Evolutionary conservation across 2,888 invertebrate species (phyloP).

Genomic region (Caenorhabditis sp.): DNA sequence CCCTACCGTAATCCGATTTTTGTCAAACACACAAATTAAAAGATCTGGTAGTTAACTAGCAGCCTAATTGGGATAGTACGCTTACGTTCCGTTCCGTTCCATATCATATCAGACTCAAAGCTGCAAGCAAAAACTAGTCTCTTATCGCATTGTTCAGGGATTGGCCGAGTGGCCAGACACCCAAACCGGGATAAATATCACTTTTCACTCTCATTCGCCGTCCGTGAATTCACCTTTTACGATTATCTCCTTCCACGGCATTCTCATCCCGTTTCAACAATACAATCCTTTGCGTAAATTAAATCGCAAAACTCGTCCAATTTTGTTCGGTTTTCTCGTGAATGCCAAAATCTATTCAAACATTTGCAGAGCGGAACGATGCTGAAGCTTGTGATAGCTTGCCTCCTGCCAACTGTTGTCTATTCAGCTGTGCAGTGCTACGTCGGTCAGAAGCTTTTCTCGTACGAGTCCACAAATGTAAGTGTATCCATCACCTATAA

Average conservation of each 20-base stretch:
- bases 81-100: constrained; percentile 23
- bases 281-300: constrained; percentile 11
- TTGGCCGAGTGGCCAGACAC: constrained; percentile 36
- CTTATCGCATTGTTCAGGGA: constrained; percentile 34
- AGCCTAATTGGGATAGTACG: no score
- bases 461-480: constrained; percentile 75
- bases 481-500: constrained; percentile 10
- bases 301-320: constrained; percentile 30
- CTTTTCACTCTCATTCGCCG: constrained; percentile 36
- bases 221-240: constrained; percentile 42
- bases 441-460: constrained; percentile 77
- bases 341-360: constrained; percentile 2
- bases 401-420: constrained; percentile 48
- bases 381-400: constrained; percentile 48
- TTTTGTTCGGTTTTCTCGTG: constrained; percentile 19
- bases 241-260: constrained; percentile 21
- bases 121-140: constrained; percentile 38
- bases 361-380: no score
- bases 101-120: constrained; percentile 27
- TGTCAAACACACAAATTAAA: no score
- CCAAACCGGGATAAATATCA: constrained; percentile 46
- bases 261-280: no score
- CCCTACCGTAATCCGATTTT: no score
- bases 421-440: constrained; percentile 74
- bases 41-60: no score